Base-by-base conservation (phyloP, 2,113 vertebrate genomes). In the Ploceus nigricollis region DNA sequence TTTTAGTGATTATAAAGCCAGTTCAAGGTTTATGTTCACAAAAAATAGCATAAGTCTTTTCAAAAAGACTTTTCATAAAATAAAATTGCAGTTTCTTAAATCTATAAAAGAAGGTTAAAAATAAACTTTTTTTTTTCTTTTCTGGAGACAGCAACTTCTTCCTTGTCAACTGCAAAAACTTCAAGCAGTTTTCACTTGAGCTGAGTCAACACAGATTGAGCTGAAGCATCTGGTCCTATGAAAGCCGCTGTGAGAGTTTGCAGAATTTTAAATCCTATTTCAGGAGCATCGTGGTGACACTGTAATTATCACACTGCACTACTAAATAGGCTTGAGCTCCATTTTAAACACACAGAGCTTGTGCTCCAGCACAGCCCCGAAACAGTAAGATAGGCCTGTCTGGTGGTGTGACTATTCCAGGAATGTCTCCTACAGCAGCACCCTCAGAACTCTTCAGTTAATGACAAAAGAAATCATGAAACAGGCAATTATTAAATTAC, bases 221-320 rank as follows among this genome's bases (percentile, higher is more conserved):
- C 79, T 86, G 87, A 96, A 97, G 96, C 94, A 96, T 97, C 96
- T 97, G 94, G 93, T 93, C 90, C 95, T 77, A 80, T 95, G 93
- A 95, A 96, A 95, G 47, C 82, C 90, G 79, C 90, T 65, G 85
- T 94, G 91, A 96, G 85, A 94, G 80, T 89, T 45, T 94, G 88
- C 86, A 95, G 92, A 95, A 97, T 93, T 95, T 91, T 61, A 96
- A 94, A 93, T 91, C 73, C 93, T 95, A 96, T 95, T 96, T 96
- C 91, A 93, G 76, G 89, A 96, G 65, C 64, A 86, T 95, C 69
- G 0, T 89, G 90, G 56, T 93, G 89, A 87, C 90, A 90, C 64
- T 95, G 87, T 93, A 93, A 87, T 96, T 95, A 94, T 80, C 79
- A 93, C 93, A 94, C 79, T 88, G 90, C 82, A 90, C 85, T 83